Base-by-base conservation (phyloP, 2,888 invertebrate species). In the Philaethria dido region DNA sequence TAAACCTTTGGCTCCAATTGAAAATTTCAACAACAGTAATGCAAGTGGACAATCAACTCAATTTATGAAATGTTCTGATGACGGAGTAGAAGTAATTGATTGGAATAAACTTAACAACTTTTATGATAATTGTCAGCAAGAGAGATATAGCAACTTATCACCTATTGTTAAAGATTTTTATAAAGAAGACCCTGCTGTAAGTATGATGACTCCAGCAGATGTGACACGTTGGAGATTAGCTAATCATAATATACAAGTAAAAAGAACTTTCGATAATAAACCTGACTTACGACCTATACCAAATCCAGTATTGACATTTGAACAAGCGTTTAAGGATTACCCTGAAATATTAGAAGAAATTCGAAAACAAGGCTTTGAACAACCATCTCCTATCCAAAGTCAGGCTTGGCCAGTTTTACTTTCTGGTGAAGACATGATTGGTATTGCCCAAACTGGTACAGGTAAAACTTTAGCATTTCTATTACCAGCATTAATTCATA, bases 401-500 rank as follows among this genome's bases (percentile, higher is more conserved):
- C 98, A 99, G 88, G 96, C 98, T 0, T 99, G 99, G 99, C 99
- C 99, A 0, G 94, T 99, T 69, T 92, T 99, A 0, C 87, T 99
- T 48, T 95, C 95, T 78, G 99, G 99, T 0, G 95, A 96, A 80
- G 99, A 99, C 87, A 88, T 99, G 82, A 99, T 99, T 83, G 99
- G 99, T 9, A 99, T 99, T 73, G 99, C 99, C 0, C 99, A 98
- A 89, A 98, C 98, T 6, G 98, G 98, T 65, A 97, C 97, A 18
- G 98, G 98, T 0, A 99, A 99, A 91, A 99, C 99, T 0, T 91
- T 99, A 66, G 99, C 98, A 0, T 99, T 98, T 80, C 89, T 99
- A 0, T 84, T 99, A 63, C 99, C 99, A 9, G 99, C 98, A 13
- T 93, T 99, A 75, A 96, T 99, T 74, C 99, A 99, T 81, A 98